Evolutionary conservation across 2,797 vertebrate genomes (phyloP), one percentile per base, ranked within the genome.

Genomic region (Eulemur mongoz): DNA sequence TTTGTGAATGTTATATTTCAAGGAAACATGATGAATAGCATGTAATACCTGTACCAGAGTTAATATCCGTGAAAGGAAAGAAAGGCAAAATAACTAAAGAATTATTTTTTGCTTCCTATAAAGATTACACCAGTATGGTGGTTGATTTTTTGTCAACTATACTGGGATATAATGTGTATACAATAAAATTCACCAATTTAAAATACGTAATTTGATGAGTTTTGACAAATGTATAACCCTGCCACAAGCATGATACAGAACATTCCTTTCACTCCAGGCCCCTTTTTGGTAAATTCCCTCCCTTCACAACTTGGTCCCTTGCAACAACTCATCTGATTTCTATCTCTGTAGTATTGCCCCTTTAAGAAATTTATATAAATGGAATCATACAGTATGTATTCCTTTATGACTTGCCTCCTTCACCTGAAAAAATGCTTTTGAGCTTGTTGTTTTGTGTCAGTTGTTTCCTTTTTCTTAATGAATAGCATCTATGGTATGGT

Each of bases 1-100:
- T 70, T 32, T 57, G 52, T 25, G 83, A 97, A 97, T 18, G 30
- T 54, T 23, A 67, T 0, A 88, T 69, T 94, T 50, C 79, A 98
- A 25, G 17, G 85, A 27, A 94, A 96, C 5, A 61, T 0, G 1
- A 38, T 84, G 45, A 52, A 7, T 83, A 91, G 87, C 30, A 94
- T 43, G 14, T 14, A 73, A 11, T 22, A 13, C 22, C n/a, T 78
- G 22, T 52, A 35, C 40, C 12, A 86, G 11, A 5, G 63, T 59
- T 89, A 0, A 75, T 73, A 90, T 65, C 20, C 69, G 4, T 2
- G 75, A 59, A 95, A 96, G 95, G 0, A 30, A 83, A 95, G 35
- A 95, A 85, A 95, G 48, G 15, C 0, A 50, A 89, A 4, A 30
- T 93, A 81, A 78, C 35, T 48, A 91, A 94, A 9, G 59, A 0